Conservation (phyloP, 2,888 invertebrate genomes). For the Xylota sylvarum region DNA sequence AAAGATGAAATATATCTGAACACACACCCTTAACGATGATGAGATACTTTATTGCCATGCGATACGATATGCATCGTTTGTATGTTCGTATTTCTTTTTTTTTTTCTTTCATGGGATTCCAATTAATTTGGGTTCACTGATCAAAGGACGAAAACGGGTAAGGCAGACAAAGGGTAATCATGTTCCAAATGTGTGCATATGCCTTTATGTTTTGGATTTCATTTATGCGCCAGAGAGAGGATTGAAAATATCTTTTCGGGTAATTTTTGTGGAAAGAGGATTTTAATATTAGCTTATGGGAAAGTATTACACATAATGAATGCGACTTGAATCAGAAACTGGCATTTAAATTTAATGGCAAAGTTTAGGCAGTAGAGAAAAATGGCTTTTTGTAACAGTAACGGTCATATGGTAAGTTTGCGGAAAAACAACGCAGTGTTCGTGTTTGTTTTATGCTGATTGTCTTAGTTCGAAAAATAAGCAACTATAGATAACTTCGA, state of each 20-base stretch:
- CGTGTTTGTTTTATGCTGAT: no score
- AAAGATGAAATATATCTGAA: neutral
- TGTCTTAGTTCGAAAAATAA: no score
- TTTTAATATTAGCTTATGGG: constrained; percentile 3
- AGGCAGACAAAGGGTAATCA: constrained; percentile 11
- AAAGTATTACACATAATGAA: neutral
- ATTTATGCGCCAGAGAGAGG: neutral
- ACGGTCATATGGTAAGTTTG: no score
- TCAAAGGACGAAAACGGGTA: constrained; percentile 29
- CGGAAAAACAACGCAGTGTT: no score
- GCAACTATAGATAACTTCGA: no score
- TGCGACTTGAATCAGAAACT: neutral
- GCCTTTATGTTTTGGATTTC: neutral
- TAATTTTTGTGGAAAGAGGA: neutral
- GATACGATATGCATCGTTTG: constrained; percentile 3
- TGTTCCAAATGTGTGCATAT: neutral
- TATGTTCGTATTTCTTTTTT: no score
- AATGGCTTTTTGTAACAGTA: no score
- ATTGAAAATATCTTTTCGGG: constrained; percentile 13
- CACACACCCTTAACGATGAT: constrained; percentile 8
- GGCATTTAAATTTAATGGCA: no score
- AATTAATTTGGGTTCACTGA: constrained; percentile 45
- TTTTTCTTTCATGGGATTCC: neutral
- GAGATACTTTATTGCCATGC: constrained; percentile 39
- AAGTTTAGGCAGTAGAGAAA: no score